These are phyloP conservation scores for Eulemur rubriventer DNA, from an alignment of 2,797 vertebrate genomes.

Conservation along the genomic window DNA sequence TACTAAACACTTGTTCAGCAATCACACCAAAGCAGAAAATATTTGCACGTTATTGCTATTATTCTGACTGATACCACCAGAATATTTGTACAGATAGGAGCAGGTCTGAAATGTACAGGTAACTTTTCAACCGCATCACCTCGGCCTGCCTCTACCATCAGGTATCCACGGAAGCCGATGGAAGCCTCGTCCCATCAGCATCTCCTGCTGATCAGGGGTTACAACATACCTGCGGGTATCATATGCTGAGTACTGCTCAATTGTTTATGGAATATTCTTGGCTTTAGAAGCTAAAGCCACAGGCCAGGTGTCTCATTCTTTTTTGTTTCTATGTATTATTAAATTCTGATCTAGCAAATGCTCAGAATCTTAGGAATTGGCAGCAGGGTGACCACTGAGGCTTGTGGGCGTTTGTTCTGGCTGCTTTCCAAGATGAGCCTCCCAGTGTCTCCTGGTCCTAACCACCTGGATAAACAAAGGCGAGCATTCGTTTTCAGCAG, in stretches of 20 bases:
- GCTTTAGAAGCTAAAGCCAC: background rate
- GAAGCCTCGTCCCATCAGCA: background rate
- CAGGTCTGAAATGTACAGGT: background rate
- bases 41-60: background rate
- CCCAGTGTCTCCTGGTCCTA: slow-evolving; percentile 16
- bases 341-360: slow-evolving; percentile 46
- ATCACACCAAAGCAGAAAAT: background rate
- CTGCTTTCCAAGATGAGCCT: slow-evolving; percentile 40
- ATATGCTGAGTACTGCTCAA: background rate
- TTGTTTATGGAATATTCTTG: background rate
- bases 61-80: background rate
- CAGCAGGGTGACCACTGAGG: slow-evolving; percentile 2
- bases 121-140: background rate
- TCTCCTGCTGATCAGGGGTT: background rate
- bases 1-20: background rate
- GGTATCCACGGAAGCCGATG: background rate
- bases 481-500: background rate
- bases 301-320: background rate
- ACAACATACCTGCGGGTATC: background rate
- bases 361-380: slow-evolving; percentile 63
- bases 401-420: slow-evolving; percentile 63
- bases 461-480: slow-evolving; percentile 73
- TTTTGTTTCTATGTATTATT: slow-evolving; percentile 44
- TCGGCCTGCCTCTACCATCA: background rate
- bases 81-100: background rate